These are phyloP conservation scores for Catharus minimus DNA, from an alignment of 2,113 vertebrate genomes.

Conservation along the genomic window DNA sequence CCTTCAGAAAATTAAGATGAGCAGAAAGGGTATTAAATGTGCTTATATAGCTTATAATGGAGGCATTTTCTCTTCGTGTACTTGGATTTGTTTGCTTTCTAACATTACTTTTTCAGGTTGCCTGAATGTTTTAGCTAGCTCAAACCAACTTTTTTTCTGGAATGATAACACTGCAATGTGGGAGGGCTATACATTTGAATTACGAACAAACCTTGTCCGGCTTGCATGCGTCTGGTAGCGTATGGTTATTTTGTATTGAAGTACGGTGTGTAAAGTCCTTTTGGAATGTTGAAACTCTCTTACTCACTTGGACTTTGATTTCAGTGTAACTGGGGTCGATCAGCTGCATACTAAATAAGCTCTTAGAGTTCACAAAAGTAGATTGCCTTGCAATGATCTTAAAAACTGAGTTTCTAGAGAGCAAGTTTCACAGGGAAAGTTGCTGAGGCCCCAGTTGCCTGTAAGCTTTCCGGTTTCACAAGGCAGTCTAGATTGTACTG, in stretches of 20 bases:
- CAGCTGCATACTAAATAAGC: not conserved
- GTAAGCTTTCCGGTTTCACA: accelerated
- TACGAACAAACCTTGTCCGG: not conserved
- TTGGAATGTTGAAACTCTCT: not conserved
- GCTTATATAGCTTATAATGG: not conserved
- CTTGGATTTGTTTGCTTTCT: not conserved
- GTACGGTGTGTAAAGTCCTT: not conserved
- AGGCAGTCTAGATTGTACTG: not conserved
- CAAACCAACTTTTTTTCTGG: not conserved
- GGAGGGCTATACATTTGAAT: not conserved
- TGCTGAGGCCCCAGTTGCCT: not conserved
- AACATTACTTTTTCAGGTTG: constrained; percentile 1
- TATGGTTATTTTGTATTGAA: not conserved
- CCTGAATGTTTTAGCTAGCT: not conserved
- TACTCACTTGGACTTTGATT: not conserved
- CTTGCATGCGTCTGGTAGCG: not conserved
- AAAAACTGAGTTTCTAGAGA: not conserved
- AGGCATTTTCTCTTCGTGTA: not conserved
- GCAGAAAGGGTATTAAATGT: not conserved
- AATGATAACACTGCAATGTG: not conserved
- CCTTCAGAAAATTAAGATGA: not conserved
- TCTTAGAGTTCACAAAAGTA: not conserved
- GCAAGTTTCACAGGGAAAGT: not conserved
- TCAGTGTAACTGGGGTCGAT: not conserved
- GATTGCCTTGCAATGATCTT: not conserved